Evolutionary conservation across 92 coral and sea anemone genomes (phyloP).

Genomic region (Bergia sp.): DNA sequence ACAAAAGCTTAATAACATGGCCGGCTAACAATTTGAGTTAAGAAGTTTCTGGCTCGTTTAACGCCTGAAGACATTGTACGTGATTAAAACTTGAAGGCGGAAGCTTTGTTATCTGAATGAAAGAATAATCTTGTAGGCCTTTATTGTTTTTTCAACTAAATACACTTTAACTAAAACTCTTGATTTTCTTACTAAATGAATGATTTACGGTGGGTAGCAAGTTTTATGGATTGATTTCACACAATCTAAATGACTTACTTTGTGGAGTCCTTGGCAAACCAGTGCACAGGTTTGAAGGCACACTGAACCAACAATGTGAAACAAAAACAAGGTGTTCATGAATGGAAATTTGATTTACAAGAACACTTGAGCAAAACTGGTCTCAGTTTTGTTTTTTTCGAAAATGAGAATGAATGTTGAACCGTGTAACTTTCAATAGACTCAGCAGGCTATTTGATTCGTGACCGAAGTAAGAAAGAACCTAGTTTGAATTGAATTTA

Average conservation of each 20-base stretch:
- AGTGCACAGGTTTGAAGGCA: neutral
- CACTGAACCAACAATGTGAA: neutral
- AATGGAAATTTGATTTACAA: neutral
- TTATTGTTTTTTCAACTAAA: no score
- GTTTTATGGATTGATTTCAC: neutral
- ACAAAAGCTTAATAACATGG: neutral
- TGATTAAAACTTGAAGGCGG: slow-evolving; percentile 2
- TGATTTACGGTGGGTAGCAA: neutral
- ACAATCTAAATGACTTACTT: neutral
- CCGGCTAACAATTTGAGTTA: neutral
- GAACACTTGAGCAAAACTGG: neutral
- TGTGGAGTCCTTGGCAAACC: neutral
- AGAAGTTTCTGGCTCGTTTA: neutral
- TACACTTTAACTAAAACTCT: neutral
- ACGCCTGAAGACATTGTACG: slow-evolving; percentile 12
- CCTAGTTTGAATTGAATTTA: neutral
- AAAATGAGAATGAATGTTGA: neutral
- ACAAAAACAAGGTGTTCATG: neutral
- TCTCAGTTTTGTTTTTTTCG: neutral
- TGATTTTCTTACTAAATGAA: neutral
- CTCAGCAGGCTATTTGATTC: neutral
- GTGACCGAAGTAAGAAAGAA: neutral
- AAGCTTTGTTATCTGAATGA: neutral
- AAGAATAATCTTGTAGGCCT: neutral
- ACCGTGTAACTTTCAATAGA: no score